Percentiles rank a stretch among this genome's conserved stretches.
phyloP scores from a whole-genome alignment of 2,113 vertebrate genomes.

The Chauna torquata region DNA sequence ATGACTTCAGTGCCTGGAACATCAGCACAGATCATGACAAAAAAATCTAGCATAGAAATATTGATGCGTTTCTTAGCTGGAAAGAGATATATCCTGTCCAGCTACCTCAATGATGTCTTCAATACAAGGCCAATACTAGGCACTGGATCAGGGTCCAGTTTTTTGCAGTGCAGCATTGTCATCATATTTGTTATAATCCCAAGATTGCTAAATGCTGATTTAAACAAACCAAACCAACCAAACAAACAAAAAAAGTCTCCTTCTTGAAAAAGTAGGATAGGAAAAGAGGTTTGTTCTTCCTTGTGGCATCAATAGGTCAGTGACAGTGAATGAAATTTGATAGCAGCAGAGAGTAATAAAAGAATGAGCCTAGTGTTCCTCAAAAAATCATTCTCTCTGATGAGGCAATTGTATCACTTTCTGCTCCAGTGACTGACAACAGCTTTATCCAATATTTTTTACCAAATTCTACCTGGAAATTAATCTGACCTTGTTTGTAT shows the following conservation, averaged over 20 bases:
- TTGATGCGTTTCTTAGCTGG: background rate
- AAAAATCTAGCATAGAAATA: background rate
- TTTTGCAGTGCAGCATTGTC: background rate
- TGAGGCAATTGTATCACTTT: background rate
- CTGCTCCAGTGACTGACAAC: background rate
- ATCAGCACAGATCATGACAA: background rate
- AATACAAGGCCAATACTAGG: background rate
- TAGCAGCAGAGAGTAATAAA: background rate
- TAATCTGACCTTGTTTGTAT: background rate
- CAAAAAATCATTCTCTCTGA: background rate
- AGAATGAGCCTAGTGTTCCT: background rate
- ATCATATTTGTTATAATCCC: background rate
- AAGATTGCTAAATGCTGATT: background rate
- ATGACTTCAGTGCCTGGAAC: background rate
- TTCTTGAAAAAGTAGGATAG: background rate
- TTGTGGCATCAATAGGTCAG: background rate
- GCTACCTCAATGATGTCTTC: background rate
- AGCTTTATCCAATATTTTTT: background rate
- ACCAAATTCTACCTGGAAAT: background rate
- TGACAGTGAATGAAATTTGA: background rate
- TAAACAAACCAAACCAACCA: background rate
- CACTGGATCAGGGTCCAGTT: background rate
- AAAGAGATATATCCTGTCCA: background rate
- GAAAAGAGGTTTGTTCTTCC: background rate
- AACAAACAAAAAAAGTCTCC: background rate